A percentile compares a stretch with the other conserved stretches of the same genome.
phyloP scores from a whole-genome alignment of 2,797 vertebrate genomes.

The Hydrophis major region DNA sequence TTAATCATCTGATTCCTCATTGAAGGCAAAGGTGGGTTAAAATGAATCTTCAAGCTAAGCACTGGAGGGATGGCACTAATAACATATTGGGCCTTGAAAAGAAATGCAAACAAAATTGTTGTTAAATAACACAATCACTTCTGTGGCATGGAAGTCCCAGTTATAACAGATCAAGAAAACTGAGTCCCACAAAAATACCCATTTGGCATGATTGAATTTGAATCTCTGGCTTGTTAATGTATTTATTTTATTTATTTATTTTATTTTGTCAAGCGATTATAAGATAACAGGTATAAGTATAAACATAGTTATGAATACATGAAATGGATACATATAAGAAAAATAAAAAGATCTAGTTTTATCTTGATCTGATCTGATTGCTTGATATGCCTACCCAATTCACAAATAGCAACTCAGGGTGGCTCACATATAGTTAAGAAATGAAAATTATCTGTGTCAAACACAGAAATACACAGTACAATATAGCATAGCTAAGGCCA shows the following conservation, averaged over 20 bases:
- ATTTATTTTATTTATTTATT: too few species aligned
- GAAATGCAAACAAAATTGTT: constrained; percentile 33
- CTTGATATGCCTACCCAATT: neutral
- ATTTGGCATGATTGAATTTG: constrained; percentile 5
- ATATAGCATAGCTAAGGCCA: neutral
- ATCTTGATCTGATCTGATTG: neutral
- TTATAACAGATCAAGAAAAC: neutral
- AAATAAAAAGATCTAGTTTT: neutral
- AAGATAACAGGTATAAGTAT: too few species aligned
- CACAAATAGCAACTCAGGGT: neutral
- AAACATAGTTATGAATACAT: too few species aligned
- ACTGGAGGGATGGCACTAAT: constrained; percentile 86
- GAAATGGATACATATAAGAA: too few species aligned
- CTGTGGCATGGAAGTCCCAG: neutral
- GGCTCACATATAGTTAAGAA: neutral
- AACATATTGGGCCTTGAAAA: constrained; percentile 84
- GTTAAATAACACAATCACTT: neutral
- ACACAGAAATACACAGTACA: neutral
- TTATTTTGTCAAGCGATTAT: too few species aligned
- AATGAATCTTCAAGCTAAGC: constrained; percentile 91
- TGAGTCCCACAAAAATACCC: neutral
- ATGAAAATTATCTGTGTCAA: neutral
- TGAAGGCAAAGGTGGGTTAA: constrained; percentile 87
- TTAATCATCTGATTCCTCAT: constrained; percentile 93
- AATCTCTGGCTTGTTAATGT: neutral